A percentile compares a stretch with the other conserved stretches of the same genome.
Evolutionary conservation across 1,140 invertebrate genomes (phyloP).

Genomic region (Kradibia gibbosae): DNA sequence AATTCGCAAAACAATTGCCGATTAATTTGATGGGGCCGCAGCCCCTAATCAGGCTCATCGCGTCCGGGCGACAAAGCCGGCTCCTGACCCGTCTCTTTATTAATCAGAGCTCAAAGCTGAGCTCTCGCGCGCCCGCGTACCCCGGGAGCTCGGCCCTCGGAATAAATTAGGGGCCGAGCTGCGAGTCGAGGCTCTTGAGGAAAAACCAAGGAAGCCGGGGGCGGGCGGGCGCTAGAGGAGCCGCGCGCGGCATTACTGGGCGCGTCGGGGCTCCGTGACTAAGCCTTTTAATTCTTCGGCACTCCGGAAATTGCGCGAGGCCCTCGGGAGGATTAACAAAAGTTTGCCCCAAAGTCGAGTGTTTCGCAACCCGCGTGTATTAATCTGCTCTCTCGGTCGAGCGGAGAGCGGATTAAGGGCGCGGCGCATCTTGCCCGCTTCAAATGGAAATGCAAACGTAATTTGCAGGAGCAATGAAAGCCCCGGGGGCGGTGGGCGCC

Average conservation of each 20-base stretch:
- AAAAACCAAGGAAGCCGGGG: background rate
- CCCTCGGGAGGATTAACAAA: slow-evolving; percentile 5
- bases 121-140: background rate
- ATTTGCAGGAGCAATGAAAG: background rate
- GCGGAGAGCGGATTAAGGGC: too few species aligned
- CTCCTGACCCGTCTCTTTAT: slow-evolving; percentile 18
- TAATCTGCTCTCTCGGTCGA: slow-evolving; percentile 17
- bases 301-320: slow-evolving; percentile 39
- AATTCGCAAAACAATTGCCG: slow-evolving; percentile 36
- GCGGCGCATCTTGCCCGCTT: too few species aligned
- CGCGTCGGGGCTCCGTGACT: slow-evolving; percentile 28
- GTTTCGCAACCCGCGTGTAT: background rate
- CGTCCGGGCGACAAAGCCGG: background rate
- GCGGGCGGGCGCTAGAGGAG: slow-evolving; percentile 12
- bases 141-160: slow-evolving; percentile 6
- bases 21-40: background rate
- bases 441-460: background rate
- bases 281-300: slow-evolving; percentile 45
- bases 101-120: slow-evolving; percentile 51
- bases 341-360: slow-evolving; percentile 24
- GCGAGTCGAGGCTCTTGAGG: background rate
- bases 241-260: slow-evolving; percentile 13
- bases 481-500: background rate
- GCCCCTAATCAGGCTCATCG: slow-evolving; percentile 27
- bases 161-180: slow-evolving; percentile 48